phyloP scores from a whole-genome alignment of 2,113 vertebrate species.

The Dunckerocampus dactyliophorus region DNA sequence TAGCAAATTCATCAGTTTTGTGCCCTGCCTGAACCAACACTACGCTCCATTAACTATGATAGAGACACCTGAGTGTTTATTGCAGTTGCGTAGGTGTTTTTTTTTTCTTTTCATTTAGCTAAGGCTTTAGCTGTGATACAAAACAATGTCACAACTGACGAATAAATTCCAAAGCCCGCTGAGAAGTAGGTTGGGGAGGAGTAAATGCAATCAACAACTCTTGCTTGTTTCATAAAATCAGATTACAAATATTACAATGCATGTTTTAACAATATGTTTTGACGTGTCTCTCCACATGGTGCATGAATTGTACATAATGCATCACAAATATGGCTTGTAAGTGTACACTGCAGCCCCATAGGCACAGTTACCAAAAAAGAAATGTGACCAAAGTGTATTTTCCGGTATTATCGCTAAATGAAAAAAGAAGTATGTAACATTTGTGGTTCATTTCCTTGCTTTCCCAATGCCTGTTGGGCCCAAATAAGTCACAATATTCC shows the following conservation, averaged over 20 bases:
- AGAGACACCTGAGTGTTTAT: background rate
- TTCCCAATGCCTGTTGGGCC: slow-evolving; percentile 20
- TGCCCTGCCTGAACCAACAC: background rate
- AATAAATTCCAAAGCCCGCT: slow-evolving; percentile 4
- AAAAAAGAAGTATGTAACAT: background rate
- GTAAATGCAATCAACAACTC: background rate
- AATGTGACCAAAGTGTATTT: background rate
- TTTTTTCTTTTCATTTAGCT: slow-evolving; percentile 2
- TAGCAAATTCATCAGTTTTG: background rate
- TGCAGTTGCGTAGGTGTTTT: background rate
- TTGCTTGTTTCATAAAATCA: background rate
- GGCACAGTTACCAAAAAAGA: background rate
- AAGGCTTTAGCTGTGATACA: background rate
- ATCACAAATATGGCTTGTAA: background rate
- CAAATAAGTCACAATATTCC: slow-evolving; percentile 31
- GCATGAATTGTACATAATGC: background rate
- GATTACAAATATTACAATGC: background rate
- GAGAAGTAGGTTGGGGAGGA: slow-evolving; percentile 5
- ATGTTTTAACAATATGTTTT: background rate
- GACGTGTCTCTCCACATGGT: background rate
- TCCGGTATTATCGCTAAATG: background rate
- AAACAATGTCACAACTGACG: background rate
- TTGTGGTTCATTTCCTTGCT: background rate
- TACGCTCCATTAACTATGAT: slow-evolving; percentile 6
- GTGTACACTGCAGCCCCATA: background rate